Evolutionary conservation across 1,140 invertebrate genomes (phyloP).

Genomic region (Bombus sylvicola): DNA sequence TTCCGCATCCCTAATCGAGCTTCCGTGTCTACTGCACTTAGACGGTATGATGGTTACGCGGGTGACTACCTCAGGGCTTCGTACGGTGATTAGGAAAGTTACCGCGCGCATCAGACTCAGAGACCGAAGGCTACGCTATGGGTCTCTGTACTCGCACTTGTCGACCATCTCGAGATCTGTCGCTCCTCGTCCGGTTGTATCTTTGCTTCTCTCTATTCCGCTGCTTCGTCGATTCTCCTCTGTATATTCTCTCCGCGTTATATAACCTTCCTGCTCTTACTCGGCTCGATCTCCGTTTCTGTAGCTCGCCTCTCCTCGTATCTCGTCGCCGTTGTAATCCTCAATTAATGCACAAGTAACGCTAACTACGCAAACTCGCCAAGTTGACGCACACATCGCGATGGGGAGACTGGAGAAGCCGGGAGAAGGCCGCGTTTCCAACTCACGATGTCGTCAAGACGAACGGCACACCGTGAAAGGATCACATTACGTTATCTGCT

Average conservation of each 20-base stretch:
- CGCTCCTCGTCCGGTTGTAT: not conserved
- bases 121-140: constrained; percentile 54
- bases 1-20: constrained; percentile 74
- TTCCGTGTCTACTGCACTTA: constrained; percentile 72
- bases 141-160: constrained; percentile 54
- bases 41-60: constrained; percentile 64
- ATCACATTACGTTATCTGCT: constrained; percentile 56
- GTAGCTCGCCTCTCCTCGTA: constrained; percentile 43
- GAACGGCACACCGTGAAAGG: not conserved
- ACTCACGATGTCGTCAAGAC: not conserved
- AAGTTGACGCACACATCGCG: constrained; percentile 63
- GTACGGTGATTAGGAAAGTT: constrained; percentile 75
- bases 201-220: not conserved
- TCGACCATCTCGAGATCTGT: constrained; percentile 59
- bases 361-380: constrained; percentile 69
- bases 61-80: constrained; percentile 70
- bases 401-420: constrained; percentile 36
- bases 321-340: constrained; percentile 71
- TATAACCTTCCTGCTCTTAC: not conserved
- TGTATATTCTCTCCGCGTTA: too few species aligned
- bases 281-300: not conserved
- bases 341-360: constrained; percentile 74
- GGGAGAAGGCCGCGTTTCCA: constrained; percentile 46
- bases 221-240: constrained; percentile 5
- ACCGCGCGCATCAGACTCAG: constrained; percentile 63